A percentile compares a stretch with the other conserved stretches of the same genome.
These are phyloP conservation scores for Melanerpes formicivorus DNA, from an alignment of 2,113 vertebrate genomes.

Conservation along the genomic window DNA sequence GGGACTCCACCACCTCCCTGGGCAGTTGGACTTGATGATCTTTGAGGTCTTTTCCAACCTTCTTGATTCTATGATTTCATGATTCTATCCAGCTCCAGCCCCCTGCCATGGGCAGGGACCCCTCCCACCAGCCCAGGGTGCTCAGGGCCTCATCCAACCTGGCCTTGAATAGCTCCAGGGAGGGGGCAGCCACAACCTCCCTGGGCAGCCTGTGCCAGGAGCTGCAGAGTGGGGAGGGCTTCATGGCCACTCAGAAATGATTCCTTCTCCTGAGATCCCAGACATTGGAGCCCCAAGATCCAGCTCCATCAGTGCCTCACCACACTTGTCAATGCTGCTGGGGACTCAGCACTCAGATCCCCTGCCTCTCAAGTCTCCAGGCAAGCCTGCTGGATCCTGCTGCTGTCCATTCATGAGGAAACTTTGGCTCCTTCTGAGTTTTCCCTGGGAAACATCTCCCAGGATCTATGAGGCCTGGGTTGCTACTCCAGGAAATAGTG, in stretches of 20 bases:
- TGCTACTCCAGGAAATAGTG: slow-evolving; percentile 35
- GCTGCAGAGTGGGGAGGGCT: neutral
- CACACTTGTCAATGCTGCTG: neutral
- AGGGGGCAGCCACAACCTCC: too few species aligned
- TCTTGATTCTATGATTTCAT: too few species aligned
- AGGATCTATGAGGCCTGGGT: neutral
- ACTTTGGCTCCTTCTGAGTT: neutral
- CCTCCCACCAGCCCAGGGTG: too few species aligned
- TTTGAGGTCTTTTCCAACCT: too few species aligned
- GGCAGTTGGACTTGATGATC: too few species aligned
- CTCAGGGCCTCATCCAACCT: too few species aligned
- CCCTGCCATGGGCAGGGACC: too few species aligned
- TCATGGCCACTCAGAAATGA: rapidly evolving
- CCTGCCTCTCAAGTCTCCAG: neutral
- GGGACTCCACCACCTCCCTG: too few species aligned
- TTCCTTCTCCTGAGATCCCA: neutral
- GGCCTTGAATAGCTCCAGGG: too few species aligned
- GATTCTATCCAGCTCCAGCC: too few species aligned
- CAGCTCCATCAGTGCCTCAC: neutral
- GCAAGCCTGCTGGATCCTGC: neutral
- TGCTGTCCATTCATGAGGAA: neutral
- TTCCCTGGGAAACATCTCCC: neutral
- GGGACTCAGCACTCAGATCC: neutral
- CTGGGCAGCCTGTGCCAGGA: neutral
- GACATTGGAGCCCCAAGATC: neutral